These are phyloP conservation scores for Eristalis tenax DNA, from an alignment of 2,888 invertebrate species.

Conservation along the genomic window DNA sequence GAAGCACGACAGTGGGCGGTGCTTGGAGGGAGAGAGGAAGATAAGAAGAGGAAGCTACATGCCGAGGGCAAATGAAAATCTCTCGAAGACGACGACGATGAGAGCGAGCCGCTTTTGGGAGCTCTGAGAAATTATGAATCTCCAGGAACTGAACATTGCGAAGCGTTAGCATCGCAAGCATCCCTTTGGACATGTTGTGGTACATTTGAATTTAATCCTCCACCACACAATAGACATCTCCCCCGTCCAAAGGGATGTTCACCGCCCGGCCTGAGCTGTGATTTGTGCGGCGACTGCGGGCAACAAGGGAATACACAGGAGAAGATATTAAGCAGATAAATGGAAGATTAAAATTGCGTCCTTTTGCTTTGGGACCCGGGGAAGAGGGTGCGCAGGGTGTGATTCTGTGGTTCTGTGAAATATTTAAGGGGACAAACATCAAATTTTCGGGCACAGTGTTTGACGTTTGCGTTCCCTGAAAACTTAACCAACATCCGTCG, in stretches of 20 bases:
- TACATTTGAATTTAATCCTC: constrained; percentile 12
- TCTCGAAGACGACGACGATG: constrained; percentile 14
- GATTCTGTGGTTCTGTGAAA: neutral
- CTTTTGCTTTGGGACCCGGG: neutral
- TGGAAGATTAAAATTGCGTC: constrained; percentile 22
- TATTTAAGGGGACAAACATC: neutral
- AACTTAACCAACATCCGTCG: no score
- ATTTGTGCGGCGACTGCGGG: neutral
- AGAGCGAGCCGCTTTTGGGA: neutral
- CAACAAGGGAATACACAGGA: neutral
- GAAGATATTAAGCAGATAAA: constrained; percentile 10
- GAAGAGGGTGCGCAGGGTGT: neutral
- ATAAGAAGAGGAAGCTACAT: constrained; percentile 3
- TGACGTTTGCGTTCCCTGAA: neutral
- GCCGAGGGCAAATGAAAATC: neutral
- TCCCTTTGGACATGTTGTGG: constrained; percentile 42
- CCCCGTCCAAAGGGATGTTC: neutral
- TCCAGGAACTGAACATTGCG: constrained; percentile 5
- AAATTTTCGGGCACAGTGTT: neutral
- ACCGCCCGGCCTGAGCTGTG: neutral
- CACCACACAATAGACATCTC: neutral
- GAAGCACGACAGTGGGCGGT: neutral
- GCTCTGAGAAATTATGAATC: constrained; percentile 43
- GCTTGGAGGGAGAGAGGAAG: neutral
- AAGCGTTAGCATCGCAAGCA: neutral